Base-by-base conservation (phyloP, 2,888 invertebrate species). In the Cylindroiulus punctatus region DNA sequence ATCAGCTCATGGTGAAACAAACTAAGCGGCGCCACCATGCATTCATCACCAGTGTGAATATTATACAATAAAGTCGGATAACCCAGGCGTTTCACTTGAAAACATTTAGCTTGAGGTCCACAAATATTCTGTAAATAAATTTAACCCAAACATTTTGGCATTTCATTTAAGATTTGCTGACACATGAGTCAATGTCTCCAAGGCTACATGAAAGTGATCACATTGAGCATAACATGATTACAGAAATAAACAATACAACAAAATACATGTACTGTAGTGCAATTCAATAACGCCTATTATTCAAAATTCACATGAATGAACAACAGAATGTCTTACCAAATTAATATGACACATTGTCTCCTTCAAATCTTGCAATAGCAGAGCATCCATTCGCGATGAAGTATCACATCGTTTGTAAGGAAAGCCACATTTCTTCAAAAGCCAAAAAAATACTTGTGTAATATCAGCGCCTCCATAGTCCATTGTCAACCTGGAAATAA, bases 381-480 rank as follows among this genome's bases (percentile, higher is more conserved):
- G 92, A 0, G 95, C 95, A 91, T 97, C 97, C 89, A 95, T 92
- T 88, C 94, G 94, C 88, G 94, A 93, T 86, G 92, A 92, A 89
- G 95, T 94, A 89, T 93, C 93, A 91, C 96, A 96, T 87, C 94
- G 93, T 90, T 95, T 95, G 89, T 97, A 97, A 0, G 97, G 97
- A 90, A 98, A 97, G 4, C 96, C 95, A 89, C 96, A 96, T 90
- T 96, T 96, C 88, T 95, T 95, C 36, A 98, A 92, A 88, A 98
- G 92, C 95, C 97, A 96, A 86, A 95, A 94, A 89, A 98, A 94
- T 10, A 96, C 94, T 90, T 97, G 96, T 0, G 97, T 96, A 0
- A 98, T 95, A 91, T 98, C 98, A 17, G 95, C 95, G 4, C 97
- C 96, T 4, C 98, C 98, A 90, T 97, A 97, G 89, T 96, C 95